A percentile compares a stretch with the other conserved stretches of the same genome.
Evolutionary conservation across 2,888 invertebrate species (phyloP).

Genomic region (Boloria selene): DNA sequence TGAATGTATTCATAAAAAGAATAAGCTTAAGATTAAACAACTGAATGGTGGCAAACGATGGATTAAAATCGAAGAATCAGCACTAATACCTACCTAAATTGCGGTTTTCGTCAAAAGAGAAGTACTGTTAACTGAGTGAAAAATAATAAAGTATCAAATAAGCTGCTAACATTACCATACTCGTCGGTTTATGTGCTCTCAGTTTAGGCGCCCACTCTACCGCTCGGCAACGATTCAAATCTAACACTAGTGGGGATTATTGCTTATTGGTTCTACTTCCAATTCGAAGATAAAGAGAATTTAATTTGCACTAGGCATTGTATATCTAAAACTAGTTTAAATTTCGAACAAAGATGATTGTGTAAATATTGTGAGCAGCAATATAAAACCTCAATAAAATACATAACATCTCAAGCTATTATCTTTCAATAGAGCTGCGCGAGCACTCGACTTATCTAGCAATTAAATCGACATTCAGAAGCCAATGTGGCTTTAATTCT

Average conservation of each 20-base stretch:
- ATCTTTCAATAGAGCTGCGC: conserved; percentile 76
- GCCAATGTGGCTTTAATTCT: conserved; percentile 74
- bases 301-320: conserved; percentile 1
- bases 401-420: conserved; percentile 76
- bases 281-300: conserved; percentile 30
- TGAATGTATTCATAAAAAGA: too few relatives aligned
- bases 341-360: conserved; percentile 11
- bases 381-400: conserved; percentile 62
- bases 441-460: conserved; percentile 75
- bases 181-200: conserved; percentile 75
- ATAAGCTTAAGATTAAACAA: too few relatives aligned
- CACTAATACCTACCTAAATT: conserved; percentile 37
- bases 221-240: conserved; percentile 68
- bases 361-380: conserved; percentile 33
- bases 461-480: conserved; percentile 82
- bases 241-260: conserved; percentile 75
- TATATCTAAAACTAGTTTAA: conserved; percentile 9
- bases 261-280: conserved; percentile 70
- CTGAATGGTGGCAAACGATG: conserved; percentile 28
- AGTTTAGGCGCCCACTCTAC: conserved; percentile 79
- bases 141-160: conserved; percentile 63
- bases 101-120: conserved; percentile 57
- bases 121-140: conserved; percentile 57
- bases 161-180: conserved; percentile 74
- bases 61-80: conserved; percentile 29